These are phyloP conservation scores for Phalacrocorax pelagicus DNA, from an alignment of 2,113 vertebrate genomes.

Conservation along the genomic window DNA sequence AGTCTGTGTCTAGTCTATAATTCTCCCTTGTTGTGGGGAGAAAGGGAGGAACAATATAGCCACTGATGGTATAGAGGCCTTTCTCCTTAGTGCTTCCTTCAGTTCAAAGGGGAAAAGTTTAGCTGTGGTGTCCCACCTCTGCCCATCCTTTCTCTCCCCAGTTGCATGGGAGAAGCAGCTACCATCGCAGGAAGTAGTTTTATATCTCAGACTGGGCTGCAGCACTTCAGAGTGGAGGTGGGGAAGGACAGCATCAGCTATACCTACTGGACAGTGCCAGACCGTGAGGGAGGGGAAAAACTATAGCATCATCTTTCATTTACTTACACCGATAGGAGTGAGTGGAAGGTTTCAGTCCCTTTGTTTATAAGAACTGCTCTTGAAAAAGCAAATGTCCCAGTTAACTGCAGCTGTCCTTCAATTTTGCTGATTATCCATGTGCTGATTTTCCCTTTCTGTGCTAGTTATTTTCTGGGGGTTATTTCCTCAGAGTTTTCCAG, in stretches of 20 bases:
- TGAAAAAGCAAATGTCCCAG: background rate
- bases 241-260: background rate
- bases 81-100: background rate
- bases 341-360: background rate
- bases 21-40: background rate
- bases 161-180: background rate
- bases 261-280: background rate
- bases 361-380: background rate
- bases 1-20: accelerated
- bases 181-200: background rate
- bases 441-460: background rate
- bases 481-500: background rate
- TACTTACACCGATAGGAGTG: background rate
- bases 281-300: accelerated
- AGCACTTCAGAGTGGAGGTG: background rate
- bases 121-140: background rate
- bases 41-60: background rate
- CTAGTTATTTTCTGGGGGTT: background rate
- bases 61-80: background rate
- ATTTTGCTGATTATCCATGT: background rate
- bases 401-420: background rate
- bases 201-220: background rate
- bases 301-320: background rate
- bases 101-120: background rate
- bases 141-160: background rate